Conservation (phyloP, 2,888 invertebrate genomes). For the Ochropacha duplaris region DNA sequence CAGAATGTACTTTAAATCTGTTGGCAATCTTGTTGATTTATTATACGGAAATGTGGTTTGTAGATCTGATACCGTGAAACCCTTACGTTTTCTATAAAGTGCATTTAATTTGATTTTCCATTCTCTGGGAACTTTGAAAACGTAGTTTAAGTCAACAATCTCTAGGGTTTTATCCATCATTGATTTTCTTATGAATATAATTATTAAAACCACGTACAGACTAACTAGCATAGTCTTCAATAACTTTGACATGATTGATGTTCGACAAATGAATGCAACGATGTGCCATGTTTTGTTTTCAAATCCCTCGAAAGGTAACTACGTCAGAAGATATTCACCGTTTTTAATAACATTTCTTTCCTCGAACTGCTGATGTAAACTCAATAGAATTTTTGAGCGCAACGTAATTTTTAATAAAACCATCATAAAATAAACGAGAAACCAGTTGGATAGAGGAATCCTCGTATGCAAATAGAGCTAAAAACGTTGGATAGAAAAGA, state of each 20-base stretch:
- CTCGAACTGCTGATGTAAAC: not conserved
- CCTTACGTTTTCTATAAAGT: slow-evolving; percentile 31
- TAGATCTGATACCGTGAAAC: slow-evolving; percentile 25
- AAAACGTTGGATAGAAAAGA: slow-evolving; percentile 41
- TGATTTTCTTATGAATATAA: slow-evolving; percentile 43
- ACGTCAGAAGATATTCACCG: not conserved
- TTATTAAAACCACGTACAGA: slow-evolving; percentile 42
- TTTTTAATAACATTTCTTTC: not conserved
- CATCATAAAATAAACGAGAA: slow-evolving; percentile 8
- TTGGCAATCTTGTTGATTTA: slow-evolving; percentile 43
- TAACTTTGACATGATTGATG: slow-evolving; percentile 52
- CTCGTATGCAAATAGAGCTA: slow-evolving; percentile 54
- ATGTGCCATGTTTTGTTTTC: not conserved
- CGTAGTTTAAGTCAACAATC: slow-evolving; percentile 50
- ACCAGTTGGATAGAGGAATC: slow-evolving; percentile 18
- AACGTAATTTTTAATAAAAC: not conserved
- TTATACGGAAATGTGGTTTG: slow-evolving; percentile 19
- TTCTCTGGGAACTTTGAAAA: slow-evolving; percentile 26
- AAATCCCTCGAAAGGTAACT: not conserved
- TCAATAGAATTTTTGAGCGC: not conserved
- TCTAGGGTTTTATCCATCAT: slow-evolving; percentile 26
- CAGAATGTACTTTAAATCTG: slow-evolving; percentile 60
- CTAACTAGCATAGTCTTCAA: slow-evolving; percentile 41
- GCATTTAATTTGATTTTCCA: slow-evolving; percentile 36
- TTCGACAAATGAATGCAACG: not conserved